phyloP scores from a whole-genome alignment of 2,888 invertebrate species.

The Lamproptera curius region DNA sequence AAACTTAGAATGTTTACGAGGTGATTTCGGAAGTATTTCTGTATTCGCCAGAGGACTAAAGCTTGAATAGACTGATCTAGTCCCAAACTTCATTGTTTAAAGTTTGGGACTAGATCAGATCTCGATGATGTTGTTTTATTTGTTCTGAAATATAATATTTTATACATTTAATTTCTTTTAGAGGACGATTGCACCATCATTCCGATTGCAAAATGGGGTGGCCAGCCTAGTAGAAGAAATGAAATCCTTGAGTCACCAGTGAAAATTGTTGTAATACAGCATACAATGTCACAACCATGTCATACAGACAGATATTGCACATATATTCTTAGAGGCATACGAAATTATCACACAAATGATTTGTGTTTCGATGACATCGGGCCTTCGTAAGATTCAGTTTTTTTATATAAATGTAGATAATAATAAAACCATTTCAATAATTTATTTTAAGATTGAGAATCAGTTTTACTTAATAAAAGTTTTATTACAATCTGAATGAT shows the following conservation, averaged over 20 bases:
- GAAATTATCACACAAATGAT: constrained; percentile 69
- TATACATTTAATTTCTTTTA: constrained; percentile 14
- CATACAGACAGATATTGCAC: constrained; percentile 56
- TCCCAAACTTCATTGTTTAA: no score
- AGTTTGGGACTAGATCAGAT: no score
- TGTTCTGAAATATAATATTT: no score
- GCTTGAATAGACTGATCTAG: no score
- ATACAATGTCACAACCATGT: constrained; percentile 74
- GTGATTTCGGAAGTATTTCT: no score
- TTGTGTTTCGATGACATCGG: constrained; percentile 76
- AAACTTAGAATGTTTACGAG: no score
- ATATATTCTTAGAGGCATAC: constrained; percentile 54
- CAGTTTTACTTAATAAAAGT: not conserved
- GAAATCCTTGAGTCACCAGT: constrained; percentile 54
- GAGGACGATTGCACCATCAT: constrained; percentile 38
- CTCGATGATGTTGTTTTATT: no score
- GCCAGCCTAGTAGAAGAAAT: constrained; percentile 30
- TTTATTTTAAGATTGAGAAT: not conserved
- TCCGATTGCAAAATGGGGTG: constrained; percentile 44
- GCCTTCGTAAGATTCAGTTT: constrained; percentile 75
- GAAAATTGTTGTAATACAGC: constrained; percentile 74
- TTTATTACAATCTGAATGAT: not conserved
- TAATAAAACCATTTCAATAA: not conserved
- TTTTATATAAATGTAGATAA: not conserved
- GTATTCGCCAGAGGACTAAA: no score